These are phyloP conservation scores for Pelochelys cantorii DNA, from an alignment of 2,797 vertebrate species.

Conservation along the genomic window DNA sequence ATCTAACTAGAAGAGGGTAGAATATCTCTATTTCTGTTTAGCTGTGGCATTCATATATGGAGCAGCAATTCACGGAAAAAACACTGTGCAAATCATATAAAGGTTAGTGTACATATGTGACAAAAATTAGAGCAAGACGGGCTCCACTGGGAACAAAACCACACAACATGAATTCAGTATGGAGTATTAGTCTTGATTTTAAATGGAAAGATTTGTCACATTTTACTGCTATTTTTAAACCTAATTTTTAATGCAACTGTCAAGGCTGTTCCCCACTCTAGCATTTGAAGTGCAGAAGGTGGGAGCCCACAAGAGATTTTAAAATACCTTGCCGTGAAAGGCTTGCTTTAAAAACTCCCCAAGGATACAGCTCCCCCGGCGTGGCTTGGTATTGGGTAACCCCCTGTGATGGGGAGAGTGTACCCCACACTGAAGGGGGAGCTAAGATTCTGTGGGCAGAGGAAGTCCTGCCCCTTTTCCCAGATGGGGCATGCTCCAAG, in stretches of 20 bases:
- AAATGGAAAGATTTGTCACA: background rate
- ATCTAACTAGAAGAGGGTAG: slow-evolving; percentile 47
- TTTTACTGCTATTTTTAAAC: background rate
- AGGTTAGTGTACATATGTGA: background rate
- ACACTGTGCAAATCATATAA: background rate
- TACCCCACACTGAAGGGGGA: too few species aligned
- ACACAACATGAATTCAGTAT: background rate
- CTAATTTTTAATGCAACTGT: slow-evolving; percentile 1
- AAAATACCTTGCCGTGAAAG: too few species aligned
- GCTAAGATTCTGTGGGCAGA: too few species aligned
- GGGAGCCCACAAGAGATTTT: too few species aligned
- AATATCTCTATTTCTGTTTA: background rate
- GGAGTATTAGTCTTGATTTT: background rate
- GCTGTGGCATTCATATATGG: background rate
- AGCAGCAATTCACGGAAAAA: slow-evolving; percentile 7
- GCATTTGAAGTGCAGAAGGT: too few species aligned
- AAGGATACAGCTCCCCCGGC: too few species aligned
- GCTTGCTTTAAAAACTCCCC: too few species aligned
- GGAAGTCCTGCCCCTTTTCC: too few species aligned
- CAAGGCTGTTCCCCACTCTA: too few species aligned
- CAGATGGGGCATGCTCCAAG: too few species aligned
- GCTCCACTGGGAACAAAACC: background rate
- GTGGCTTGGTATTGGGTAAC: too few species aligned
- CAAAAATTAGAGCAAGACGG: background rate
- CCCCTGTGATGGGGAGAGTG: too few species aligned